Percentiles rank a stretch among this genome's conserved stretches.
phyloP scores from a whole-genome alignment of 37 sponge, comb jelly and placozoan species.

The Eunapius fragilis region DNA sequence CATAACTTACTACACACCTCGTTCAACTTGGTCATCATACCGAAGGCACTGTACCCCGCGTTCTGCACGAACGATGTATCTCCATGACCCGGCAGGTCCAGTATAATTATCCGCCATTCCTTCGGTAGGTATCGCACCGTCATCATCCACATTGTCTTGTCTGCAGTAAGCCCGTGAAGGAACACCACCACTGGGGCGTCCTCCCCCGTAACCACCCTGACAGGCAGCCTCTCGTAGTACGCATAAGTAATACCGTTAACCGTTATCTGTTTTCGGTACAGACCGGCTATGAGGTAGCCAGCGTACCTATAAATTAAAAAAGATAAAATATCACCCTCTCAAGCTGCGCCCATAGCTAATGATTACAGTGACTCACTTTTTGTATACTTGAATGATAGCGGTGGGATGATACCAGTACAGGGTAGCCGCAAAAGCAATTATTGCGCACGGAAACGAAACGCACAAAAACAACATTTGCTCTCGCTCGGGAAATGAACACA shows the following conservation, averaged over 20 bases:
- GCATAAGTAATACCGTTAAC: slow-evolving; percentile 30
- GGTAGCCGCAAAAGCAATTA: slow-evolving; percentile 28
- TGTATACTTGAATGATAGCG: slow-evolving; percentile 41
- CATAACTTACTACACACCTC: slow-evolving; percentile 42
- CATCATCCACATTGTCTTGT: slow-evolving; percentile 57
- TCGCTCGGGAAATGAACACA: not conserved
- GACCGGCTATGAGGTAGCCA: slow-evolving; percentile 56
- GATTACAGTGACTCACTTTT: slow-evolving; percentile 13
- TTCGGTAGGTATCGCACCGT: slow-evolving; percentile 42
- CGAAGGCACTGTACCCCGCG: slow-evolving; percentile 23
- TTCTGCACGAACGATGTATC: slow-evolving; percentile 33
- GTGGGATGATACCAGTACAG: slow-evolving; percentile 44
- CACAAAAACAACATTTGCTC: not conserved
- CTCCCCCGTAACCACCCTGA: not conserved
- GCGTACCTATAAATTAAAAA: slow-evolving; percentile 32
- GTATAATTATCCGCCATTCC: slow-evolving; percentile 61
- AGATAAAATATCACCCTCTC: not conserved
- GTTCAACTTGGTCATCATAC: slow-evolving; percentile 49
- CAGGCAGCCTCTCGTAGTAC: slow-evolving; percentile 49
- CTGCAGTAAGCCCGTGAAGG: slow-evolving; percentile 66
- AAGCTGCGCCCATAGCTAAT: not conserved
- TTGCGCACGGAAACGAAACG: slow-evolving; percentile 11
- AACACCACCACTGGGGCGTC: slow-evolving; percentile 46
- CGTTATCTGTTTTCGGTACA: slow-evolving; percentile 22
- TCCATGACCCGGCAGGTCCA: slow-evolving; percentile 81